Evolutionary conservation across 37 sponge, comb jelly and placozoan genomes (phyloP), one percentile per base, ranked within the genome.

Genomic region (Hormiphora californensis): DNA sequence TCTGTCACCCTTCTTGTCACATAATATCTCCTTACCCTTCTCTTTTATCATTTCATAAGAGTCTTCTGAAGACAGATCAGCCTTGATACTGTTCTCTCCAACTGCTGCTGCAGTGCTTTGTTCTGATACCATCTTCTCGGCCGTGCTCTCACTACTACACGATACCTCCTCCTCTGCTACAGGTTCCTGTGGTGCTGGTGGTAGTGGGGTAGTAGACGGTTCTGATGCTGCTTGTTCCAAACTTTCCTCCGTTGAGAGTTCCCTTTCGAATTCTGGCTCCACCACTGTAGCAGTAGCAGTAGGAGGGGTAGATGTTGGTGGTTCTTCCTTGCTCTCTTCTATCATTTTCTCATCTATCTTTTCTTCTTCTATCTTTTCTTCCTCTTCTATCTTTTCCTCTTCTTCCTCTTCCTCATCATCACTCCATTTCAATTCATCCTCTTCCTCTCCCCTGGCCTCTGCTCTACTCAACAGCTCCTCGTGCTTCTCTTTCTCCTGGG

Each of bases 371-470:
- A 36, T 36, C 37, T 65, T 65, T 28, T 36, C 19, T 32, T 65
- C 67, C 9, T 65, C 67, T 32, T 65, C 67, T 7, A 17, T 38
- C 35, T 65, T 38, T 65, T 27, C 37, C 5, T n/a, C n/a, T n/a
- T n/a, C 61, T 12, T 57, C 67, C 34, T 65, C 67, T 35, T 65
- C 67, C 37, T 65, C 67, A 17, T 65, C 67, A 34, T 65, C 67
- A 33, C 67, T 65, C 67, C 67, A 65, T 17, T 65, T 65, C 37
- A 65, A 28, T 32, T 65, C 67, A 11, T 65, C 67, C 28, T 65
- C 67, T 7, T 21, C 67, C 35, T 65, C 67, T 65, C 9, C 37
- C 5, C 35, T 27, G 37, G n/a, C n/a, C n/a, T 65, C 67, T 32
- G 28, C 67, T 19, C 67, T 27, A 4, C 38, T 36, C 28, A 65